A percentile compares a stretch with the other conserved stretches of the same genome.
phyloP scores from a whole-genome alignment of 2,797 vertebrate species.

The Vipera ursinii region DNA sequence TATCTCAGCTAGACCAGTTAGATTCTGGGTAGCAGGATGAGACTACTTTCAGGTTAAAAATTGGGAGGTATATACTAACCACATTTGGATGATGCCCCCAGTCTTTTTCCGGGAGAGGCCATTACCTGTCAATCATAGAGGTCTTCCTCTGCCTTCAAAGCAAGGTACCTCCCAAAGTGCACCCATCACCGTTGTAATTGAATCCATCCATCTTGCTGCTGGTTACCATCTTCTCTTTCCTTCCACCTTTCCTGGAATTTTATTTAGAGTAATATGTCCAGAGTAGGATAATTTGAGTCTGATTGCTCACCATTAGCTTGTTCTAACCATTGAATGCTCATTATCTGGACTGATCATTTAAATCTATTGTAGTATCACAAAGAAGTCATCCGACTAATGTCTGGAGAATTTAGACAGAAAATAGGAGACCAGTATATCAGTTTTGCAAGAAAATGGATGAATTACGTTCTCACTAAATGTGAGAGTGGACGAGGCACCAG shows the following conservation, averaged over 20 bases:
- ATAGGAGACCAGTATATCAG: constrained; percentile 95
- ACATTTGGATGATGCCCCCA: not conserved
- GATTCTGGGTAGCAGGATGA: not conserved
- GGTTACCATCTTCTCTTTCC: not conserved
- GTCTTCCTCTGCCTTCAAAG: not conserved
- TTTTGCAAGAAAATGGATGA: constrained; percentile 99
- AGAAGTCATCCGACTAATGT: constrained; percentile 98
- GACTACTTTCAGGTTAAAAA: not conserved
- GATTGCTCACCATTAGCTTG: not conserved
- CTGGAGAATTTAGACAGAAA: constrained; percentile 93
- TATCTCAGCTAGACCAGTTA: not conserved
- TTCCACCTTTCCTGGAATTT: not conserved
- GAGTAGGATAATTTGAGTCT: not conserved
- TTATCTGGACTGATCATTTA: constrained; percentile 44
- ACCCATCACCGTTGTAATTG: not conserved
- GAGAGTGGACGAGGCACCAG: constrained; percentile 98
- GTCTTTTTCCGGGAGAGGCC: not conserved
- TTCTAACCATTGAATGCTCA: constrained; percentile 19
- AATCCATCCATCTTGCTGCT: not conserved
- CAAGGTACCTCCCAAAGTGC: not conserved
- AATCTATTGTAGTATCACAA: constrained; percentile 90
- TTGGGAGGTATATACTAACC: not conserved
- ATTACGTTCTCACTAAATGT: constrained; percentile 96
- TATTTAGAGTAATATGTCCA: not conserved
- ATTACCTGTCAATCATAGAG: not conserved